Conservation (phyloP, 2,888 invertebrate species). For the Eupsilia transversa region DNA sequence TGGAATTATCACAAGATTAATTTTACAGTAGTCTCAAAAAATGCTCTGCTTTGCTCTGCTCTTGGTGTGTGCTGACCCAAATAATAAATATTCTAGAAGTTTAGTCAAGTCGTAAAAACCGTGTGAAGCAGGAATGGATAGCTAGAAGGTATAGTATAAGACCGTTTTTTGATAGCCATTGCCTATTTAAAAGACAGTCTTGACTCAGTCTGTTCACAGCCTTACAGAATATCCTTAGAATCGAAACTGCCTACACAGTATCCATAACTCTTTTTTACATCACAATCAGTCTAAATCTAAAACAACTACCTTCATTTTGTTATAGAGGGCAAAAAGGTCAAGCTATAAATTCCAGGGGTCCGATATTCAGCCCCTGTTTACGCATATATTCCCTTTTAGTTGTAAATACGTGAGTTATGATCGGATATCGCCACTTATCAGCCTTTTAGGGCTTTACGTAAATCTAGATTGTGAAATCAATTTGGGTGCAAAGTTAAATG, state of each 20-base stretch:
- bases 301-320: constrained; percentile 47
- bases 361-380: constrained; percentile 48
- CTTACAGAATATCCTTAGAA: neutral
- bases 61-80: too few species aligned
- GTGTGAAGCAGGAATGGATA: too few species aligned
- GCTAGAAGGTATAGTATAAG: too few species aligned
- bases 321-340: constrained; percentile 68
- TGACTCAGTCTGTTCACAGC: neutral
- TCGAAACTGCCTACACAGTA: constrained; percentile 7
- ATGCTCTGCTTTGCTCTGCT: too few species aligned
- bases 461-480: constrained; percentile 54
- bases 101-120: too few species aligned
- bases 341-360: constrained; percentile 61
- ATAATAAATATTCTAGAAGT: too few species aligned
- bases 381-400: constrained; percentile 52
- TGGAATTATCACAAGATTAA: too few species aligned
- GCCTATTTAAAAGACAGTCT: too few species aligned
- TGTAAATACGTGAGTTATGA: constrained; percentile 59
- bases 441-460: constrained; percentile 39
- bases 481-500: constrained; percentile 24
- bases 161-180: too few species aligned
- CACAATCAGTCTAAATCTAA: constrained; percentile 40
- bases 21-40: too few species aligned
- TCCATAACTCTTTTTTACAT: constrained; percentile 37
- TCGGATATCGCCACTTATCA: constrained; percentile 53